Percentiles rank a stretch among this genome's conserved stretches.
Evolutionary conservation across 2,888 invertebrate genomes (phyloP).

Genomic region (Timema cristinae): DNA sequence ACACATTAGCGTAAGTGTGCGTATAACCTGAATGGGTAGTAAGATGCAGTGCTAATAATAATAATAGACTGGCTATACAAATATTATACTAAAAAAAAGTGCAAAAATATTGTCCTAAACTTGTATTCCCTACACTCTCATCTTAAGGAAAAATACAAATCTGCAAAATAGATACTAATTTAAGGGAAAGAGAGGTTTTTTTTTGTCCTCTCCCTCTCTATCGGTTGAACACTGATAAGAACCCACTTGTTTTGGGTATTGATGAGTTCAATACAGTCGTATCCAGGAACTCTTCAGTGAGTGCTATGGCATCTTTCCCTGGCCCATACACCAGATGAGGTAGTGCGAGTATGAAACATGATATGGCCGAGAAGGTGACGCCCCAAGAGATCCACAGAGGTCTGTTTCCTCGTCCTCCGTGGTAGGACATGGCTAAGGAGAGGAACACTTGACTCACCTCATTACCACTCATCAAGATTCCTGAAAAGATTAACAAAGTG

Average conservation of each 20-base stretch:
- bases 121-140: too few species aligned
- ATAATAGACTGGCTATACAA: too few species aligned
- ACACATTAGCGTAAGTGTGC: too few species aligned
- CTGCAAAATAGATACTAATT: too few species aligned
- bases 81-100: too few species aligned
- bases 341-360: conserved; percentile 56
- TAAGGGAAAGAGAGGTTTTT: too few species aligned
- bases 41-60: too few species aligned
- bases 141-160: too few species aligned
- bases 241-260: background rate
- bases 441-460: conserved; percentile 64
- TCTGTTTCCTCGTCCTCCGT: conserved; percentile 61
- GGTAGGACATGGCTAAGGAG: conserved; percentile 58
- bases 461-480: conserved; percentile 62
- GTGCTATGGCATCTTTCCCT: conserved; percentile 50
- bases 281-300: conserved; percentile 48
- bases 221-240: too few species aligned
- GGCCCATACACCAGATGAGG: conserved; percentile 61
- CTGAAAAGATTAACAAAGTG: conserved; percentile 41
- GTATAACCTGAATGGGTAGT: too few species aligned
- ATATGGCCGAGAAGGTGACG: conserved; percentile 56
- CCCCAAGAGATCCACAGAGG: conserved; percentile 64
- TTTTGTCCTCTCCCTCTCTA: too few species aligned
- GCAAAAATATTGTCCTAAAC: too few species aligned
- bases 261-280: conserved; percentile 29